Evolutionary conservation across 2,113 vertebrate species (phyloP).

Genomic region (Onychorhynchus coronatus): DNA sequence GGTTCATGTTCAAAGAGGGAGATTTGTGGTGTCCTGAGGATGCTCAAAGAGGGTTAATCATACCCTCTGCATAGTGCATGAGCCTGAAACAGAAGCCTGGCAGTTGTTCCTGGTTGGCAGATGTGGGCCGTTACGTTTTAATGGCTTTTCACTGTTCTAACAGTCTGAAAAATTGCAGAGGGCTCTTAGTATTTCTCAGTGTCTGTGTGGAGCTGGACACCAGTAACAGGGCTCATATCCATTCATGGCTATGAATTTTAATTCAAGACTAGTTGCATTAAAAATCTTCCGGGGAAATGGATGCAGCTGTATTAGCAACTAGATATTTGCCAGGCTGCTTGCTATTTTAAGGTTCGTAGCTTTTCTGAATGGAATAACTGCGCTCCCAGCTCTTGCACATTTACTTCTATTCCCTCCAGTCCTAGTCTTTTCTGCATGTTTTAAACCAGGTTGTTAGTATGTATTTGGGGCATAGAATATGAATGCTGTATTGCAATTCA

Average conservation of each 20-base stretch:
- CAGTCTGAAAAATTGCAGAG: neutral
- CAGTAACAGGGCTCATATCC: neutral
- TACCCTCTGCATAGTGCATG: neutral
- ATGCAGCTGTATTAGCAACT: neutral
- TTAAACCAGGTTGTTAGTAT: neutral
- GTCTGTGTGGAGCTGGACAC: neutral
- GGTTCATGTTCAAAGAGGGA: neutral
- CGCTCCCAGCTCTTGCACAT: neutral
- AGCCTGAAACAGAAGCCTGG: neutral
- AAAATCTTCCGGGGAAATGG: neutral
- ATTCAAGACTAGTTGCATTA: neutral
- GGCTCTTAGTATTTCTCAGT: neutral
- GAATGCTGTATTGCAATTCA: neutral
- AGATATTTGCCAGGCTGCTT: neutral
- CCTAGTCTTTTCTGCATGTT: neutral
- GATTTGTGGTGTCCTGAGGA: neutral
- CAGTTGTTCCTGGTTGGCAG: neutral
- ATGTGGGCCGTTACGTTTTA: neutral
- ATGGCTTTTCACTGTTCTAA: neutral
- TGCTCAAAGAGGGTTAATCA: neutral
- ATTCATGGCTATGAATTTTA: neutral
- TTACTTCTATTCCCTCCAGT: neutral
- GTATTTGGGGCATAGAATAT: slow-evolving; percentile 4
- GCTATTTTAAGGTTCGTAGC: neutral
- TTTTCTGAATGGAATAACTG: neutral